A percentile compares a stretch with the other conserved stretches of the same genome.
Evolutionary conservation across 2,797 vertebrate species (phyloP).

Genomic region (Paramormyrops hopkinsi): DNA sequence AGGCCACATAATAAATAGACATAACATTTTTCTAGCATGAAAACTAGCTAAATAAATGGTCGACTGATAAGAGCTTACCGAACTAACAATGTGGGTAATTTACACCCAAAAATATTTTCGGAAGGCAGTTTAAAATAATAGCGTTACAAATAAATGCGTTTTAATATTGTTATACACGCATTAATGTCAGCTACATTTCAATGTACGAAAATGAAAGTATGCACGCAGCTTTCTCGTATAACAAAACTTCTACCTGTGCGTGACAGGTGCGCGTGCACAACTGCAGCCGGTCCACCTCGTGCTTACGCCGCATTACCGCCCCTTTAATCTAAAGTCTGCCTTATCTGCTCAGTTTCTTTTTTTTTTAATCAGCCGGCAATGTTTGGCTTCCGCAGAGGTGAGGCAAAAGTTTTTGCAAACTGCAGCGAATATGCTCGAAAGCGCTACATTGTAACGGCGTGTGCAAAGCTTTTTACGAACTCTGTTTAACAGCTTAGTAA

Average conservation of each 20-base stretch:
- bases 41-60: neutral
- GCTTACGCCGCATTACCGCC: neutral
- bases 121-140: neutral
- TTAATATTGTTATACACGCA: neutral
- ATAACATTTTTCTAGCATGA: neutral
- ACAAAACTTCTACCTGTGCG: neutral
- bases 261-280: neutral
- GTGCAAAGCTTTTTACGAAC: neutral
- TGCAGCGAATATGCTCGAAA: neutral
- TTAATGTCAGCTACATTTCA: neutral
- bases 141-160: neutral
- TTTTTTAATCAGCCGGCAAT: neutral
- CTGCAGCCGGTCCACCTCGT: neutral
- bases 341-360: neutral
- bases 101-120: neutral
- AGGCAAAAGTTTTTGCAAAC: neutral
- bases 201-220: neutral
- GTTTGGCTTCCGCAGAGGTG: neutral
- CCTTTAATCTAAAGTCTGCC: neutral
- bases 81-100: neutral
- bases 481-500: constrained; percentile 6
- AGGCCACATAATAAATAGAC: neutral
- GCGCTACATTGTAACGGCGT: neutral
- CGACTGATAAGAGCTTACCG: neutral
- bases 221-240: neutral